Conservation (phyloP, 2,888 invertebrate species). For the Pomacea canaliculata region DNA sequence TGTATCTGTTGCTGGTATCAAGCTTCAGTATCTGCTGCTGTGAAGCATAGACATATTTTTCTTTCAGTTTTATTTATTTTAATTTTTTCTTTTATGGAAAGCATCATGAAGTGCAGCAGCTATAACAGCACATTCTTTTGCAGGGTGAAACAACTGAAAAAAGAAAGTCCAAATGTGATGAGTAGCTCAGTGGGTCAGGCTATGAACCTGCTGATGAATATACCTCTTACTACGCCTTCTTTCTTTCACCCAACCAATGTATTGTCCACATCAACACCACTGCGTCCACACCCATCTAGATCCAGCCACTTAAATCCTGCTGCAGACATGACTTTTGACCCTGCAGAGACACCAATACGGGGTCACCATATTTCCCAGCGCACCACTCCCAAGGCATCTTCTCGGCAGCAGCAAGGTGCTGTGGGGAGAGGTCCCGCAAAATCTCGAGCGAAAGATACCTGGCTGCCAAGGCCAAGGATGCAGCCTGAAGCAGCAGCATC, state of each 20-base stretch:
- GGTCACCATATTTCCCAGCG: constrained; percentile 53
- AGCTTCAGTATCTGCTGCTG: too few relatives aligned
- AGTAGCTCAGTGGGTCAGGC: constrained; percentile 45
- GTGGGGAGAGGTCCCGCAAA: background rate
- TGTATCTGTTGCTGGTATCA: too few relatives aligned
- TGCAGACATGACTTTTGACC: constrained; percentile 50
- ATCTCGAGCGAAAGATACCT: background rate
- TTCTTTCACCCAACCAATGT: constrained; percentile 61
- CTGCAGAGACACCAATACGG: constrained; percentile 56
- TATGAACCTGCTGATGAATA: constrained; percentile 58
- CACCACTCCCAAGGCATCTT: constrained; percentile 23
- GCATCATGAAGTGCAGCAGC: too few relatives aligned
- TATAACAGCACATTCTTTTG: background rate
- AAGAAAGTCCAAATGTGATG: constrained; percentile 37
- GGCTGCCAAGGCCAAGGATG: background rate
- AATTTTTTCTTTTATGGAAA: too few relatives aligned
- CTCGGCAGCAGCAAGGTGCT: background rate
- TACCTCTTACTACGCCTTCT: constrained; percentile 56
- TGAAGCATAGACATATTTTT: too few relatives aligned
- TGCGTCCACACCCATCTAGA: constrained; percentile 39
- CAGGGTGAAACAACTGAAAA: constrained; percentile 60
- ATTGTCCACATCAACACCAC: constrained; percentile 59
- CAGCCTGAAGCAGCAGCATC: constrained; percentile 29
- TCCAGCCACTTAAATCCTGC: constrained; percentile 29
- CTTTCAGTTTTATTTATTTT: too few relatives aligned